Base-by-base conservation (phyloP, 2,797 vertebrate genomes). In the Anguilla megastoma region DNA sequence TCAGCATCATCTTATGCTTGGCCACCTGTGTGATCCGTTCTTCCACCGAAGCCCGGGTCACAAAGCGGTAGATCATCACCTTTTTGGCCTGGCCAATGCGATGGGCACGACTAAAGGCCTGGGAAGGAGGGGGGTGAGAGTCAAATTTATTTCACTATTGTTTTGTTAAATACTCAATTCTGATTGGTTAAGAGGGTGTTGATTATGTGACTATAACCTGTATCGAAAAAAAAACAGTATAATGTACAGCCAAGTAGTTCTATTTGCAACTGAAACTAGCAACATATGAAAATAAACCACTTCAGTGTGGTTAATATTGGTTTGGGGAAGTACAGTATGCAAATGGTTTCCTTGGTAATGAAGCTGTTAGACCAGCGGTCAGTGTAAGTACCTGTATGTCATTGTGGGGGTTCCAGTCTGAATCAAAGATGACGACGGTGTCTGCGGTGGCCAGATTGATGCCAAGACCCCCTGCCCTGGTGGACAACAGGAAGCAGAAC, bases 1-100 rank as follows among this genome's bases (percentile, higher is more conserved):
- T 99, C 86, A 99, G 92, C 98, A 99, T 99, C 98, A 99, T 99
- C 94, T 99, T 99, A 88, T 98, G 96, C 94, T 99, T 99, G 93
- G 98, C 98, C 93, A 99, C 98, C 93, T 99, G 98, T 0, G 98
- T 99, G 93, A 99, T 99, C 0, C 98, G 94, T 90, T 99, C 98
- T 94, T 99, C 98, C 91, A 99, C 98, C 0, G 97, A 98, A 0
- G 97, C 98, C 0, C 98, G 96, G 0, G 98, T 99, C 91, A 99
- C 98, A 0, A 99, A 99, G 0, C 98, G 97, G 92, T 99, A 99
- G 88, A 99, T 99, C 98, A 99, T 99, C 94, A 99, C 98, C 91
- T 99, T 99, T 94, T 98, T 99, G 93, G 97, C 97, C 95, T 99
- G 98, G 12, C 98, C 98, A 8, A 99, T 99, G 5, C 98, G 96